phyloP scores from a whole-genome alignment of 1,140 invertebrate species.

The Meloidogyne floridensis region DNA sequence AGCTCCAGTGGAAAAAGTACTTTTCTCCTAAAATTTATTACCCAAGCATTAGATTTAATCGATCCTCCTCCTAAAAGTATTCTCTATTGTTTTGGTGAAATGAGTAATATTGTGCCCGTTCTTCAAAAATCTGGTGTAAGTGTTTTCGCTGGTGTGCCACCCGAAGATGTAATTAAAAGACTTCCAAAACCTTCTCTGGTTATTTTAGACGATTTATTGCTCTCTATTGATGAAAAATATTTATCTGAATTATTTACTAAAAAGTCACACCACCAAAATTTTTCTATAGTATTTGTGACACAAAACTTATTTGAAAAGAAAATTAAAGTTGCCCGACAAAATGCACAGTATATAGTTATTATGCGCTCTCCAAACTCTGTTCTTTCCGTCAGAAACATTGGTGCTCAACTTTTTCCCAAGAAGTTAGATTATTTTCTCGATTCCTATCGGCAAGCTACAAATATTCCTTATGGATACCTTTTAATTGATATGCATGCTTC shows the following conservation, averaged over 20 bases:
- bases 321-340: constrained; percentile 24
- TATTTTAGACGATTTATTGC: constrained; percentile 24
- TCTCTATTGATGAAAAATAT: constrained; percentile 18
- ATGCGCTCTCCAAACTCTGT: constrained; percentile 23
- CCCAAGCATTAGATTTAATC: constrained; percentile 5
- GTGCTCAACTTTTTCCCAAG: constrained; percentile 11
- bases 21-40: constrained; percentile 14
- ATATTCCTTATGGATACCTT: constrained; percentile 14
- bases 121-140: constrained; percentile 18
- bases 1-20: not conserved
- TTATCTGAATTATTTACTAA: constrained; percentile 27
- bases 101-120: constrained; percentile 18
- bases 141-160: constrained; percentile 15
- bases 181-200: constrained; percentile 11
- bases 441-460: constrained; percentile 10
- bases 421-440: constrained; percentile 24
- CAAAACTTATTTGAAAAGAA: constrained; percentile 24
- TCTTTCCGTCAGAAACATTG: constrained; percentile 13
- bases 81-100: constrained; percentile 26
- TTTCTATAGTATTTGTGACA: constrained; percentile 15
- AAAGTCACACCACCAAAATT: constrained; percentile 23
- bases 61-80: not conserved
- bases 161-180: constrained; percentile 20
- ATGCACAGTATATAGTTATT: constrained; percentile 14
- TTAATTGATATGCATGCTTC: constrained; percentile 29